Base-by-base conservation (phyloP, 2,888 invertebrate genomes). In the Drosophila kuntzei region DNA sequence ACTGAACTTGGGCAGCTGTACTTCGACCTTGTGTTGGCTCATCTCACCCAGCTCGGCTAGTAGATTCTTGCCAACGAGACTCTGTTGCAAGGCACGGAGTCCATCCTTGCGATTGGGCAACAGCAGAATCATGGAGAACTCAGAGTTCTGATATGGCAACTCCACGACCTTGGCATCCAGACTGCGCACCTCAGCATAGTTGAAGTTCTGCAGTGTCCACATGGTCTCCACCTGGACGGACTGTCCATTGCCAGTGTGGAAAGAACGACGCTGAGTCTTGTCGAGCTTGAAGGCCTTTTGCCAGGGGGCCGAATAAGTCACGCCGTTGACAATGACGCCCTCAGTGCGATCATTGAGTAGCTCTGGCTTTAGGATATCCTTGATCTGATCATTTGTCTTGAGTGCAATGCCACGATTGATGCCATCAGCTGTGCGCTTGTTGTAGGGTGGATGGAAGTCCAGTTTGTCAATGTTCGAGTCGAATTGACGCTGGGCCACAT, bases 321-420 rank as follows among this genome's bases (percentile, higher is more conserved):
- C 77, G 11, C 88, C 90, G 49, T 91, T 90, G 3, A 90, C 89
- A 51, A 91, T 89, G 47, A 90, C 89, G 5, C 90, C 90, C 59
- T 90, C 91, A 11, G 91, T 84, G 27, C 84, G 89, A 76, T 90
- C 91, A 43, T 90, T 80, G 27, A 90, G 74, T 53, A 87, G 74
- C 22, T 93, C 95, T 0, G 94, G 25, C 2, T 93, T 90, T 47
- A 98, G 93, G 14, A 98, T 93, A 79, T 97, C 94, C 76, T 95
- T 95, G 67, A 99, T 98, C 91, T 95, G 96, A 11, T 95, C 92
- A 55, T 96, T 95, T 0, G 98, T 98, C 90, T 96, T 94, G 4
- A 94, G 92, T 87, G 95, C 95, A 55, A 95, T 96, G 96, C 97
- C 98, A 44, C 92, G 87, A 90, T 98, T 98, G 57, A 98, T 97